Conservation (phyloP, 2,113 vertebrate genomes). For the Polypterus senegalus region DNA sequence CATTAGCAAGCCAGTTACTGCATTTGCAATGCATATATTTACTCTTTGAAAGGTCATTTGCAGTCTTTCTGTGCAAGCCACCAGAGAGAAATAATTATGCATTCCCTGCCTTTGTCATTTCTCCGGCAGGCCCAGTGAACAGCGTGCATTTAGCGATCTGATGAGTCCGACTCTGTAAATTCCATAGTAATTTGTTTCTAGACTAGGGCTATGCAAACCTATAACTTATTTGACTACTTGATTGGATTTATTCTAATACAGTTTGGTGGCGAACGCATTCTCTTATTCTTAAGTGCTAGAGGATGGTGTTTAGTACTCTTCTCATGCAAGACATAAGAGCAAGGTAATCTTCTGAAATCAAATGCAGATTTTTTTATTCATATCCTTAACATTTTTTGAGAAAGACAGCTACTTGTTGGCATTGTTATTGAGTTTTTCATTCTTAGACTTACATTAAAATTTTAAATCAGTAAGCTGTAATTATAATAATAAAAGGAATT, state of each 20-base stretch:
- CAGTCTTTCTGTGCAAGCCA: not conserved
- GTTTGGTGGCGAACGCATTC: conserved; percentile 1
- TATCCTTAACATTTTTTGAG: too few species aligned
- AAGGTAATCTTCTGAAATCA: not conserved
- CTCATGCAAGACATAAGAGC: not conserved
- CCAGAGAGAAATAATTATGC: conserved; percentile 4
- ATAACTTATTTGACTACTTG: conserved; percentile 1
- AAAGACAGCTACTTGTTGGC: too few species aligned
- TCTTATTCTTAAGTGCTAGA: conserved; percentile 3
- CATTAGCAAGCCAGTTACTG: conserved; percentile 5
- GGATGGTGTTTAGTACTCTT: not conserved
- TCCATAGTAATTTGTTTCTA: conserved; percentile 11
- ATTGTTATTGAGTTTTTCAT: too few species aligned
- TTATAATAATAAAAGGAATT: too few species aligned
- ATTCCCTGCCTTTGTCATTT: conserved; percentile 9
- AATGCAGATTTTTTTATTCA: not conserved
- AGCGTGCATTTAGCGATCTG: conserved; percentile 5
- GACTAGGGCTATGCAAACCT: conserved; percentile 2
- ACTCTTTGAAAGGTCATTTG: not conserved
- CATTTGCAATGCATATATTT: conserved; percentile 5
- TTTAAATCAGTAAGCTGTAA: too few species aligned
- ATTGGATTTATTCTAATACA: conserved; percentile 8
- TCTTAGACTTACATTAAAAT: too few species aligned
- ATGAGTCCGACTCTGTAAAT: conserved; percentile 3
- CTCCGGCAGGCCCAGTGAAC: not conserved